Evolutionary conservation across 2,797 vertebrate genomes (phyloP).

Genomic region (Crypturellus tataupa): DNA sequence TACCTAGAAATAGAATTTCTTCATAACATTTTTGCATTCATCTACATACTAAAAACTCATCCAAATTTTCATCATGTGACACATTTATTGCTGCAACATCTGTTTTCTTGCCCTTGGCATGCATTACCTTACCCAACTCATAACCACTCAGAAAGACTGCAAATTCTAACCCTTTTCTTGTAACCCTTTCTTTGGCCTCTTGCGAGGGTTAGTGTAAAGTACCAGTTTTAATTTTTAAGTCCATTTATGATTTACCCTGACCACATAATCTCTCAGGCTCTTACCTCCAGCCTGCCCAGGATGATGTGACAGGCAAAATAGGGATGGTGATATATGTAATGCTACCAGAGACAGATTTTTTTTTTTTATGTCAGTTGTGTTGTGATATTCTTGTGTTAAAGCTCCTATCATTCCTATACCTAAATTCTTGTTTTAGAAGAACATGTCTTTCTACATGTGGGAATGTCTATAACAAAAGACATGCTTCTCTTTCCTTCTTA

Average conservation of each 20-base stretch:
- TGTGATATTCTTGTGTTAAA: not conserved
- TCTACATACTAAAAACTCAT: conserved; percentile 34
- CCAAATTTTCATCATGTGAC: not conserved
- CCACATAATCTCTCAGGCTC: not conserved
- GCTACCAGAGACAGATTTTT: not conserved
- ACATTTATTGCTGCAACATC: not conserved
- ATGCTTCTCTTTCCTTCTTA: not conserved
- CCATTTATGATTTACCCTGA: not conserved
- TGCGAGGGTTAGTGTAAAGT: not conserved
- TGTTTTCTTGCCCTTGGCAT: conserved; percentile 40
- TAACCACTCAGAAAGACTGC: not conserved
- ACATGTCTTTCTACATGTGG: not conserved
- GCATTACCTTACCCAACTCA: conserved; percentile 28
- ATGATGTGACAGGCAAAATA: not conserved
- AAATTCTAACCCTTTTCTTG: not conserved
- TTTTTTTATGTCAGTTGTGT: not conserved
- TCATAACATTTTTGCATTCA: conserved; percentile 29
- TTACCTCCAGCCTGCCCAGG: not conserved
- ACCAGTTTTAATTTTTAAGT: not conserved
- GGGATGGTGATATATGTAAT: not conserved
- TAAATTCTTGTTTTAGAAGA: not conserved
- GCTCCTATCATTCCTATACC: not conserved
- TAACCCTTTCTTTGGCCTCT: not conserved
- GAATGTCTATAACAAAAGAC: not conserved
- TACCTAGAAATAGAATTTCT: conserved; percentile 13